Base-by-base conservation (phyloP, 2,888 invertebrate species). In the Falcaria lacertinaria region DNA sequence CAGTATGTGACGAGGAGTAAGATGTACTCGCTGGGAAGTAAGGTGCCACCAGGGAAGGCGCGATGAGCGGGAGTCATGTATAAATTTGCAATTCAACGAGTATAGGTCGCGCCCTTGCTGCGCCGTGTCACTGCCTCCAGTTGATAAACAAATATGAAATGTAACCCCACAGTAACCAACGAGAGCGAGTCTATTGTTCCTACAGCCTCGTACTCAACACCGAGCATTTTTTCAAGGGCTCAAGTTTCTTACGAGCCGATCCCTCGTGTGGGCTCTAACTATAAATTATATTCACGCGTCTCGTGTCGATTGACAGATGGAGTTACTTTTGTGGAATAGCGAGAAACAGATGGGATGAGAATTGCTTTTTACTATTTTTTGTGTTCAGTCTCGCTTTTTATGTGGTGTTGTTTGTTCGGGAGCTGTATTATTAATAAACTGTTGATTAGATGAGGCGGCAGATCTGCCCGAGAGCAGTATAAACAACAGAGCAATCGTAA, bases 81-180 rank as follows among this genome's bases (percentile, higher is more conserved):
- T 79, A 79, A 77, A 80, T 80, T 80, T 78, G 79, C 79, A 74
- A 78, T 78, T 79, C 76, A 63, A 72, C 60, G 51, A 57, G 60
- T 54, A 50, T 57, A 57, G 60, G 25, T 57, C 60, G 49, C 57
- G 47, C 45, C 57, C 60, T 70, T 66, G 71, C 69, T 65, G 60
- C 52, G 58, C 52, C 56, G 59, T 52, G 58, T 52, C 60, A 53
- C 49, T 57, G 48, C 53, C 52, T 52, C 59, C 62, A 63, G 67
- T 64, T 69, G 64, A 67, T 68, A 69, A 60, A 66, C 64, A 65
- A 63, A 65, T 60, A 60, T 61, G 58, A 64, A 57, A 64, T 59
- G 60, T 54, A 60, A 56, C 53, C 14, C 39, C 37, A 22, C 36
- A 22, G 36, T 22, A 14, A 25, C 7, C 14, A 25, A 14, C 15